phyloP scores from a whole-genome alignment of 1,140 invertebrate genomes.

The Polypedilum vanderplanki region DNA sequence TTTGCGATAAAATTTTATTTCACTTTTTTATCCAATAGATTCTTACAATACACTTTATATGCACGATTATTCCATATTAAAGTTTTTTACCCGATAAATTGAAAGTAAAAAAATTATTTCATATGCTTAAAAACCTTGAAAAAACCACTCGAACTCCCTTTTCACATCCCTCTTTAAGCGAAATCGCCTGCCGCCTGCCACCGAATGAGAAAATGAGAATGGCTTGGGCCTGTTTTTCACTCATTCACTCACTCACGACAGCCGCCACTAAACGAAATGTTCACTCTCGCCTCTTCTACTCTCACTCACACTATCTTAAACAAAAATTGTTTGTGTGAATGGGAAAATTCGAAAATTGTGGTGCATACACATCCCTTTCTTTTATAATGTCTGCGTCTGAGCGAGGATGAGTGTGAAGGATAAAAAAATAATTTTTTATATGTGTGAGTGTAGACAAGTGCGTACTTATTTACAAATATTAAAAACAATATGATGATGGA shows the following conservation, averaged over 20 bases:
- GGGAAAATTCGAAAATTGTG: constrained; percentile 3
- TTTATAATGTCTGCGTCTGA: background rate
- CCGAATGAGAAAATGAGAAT: background rate
- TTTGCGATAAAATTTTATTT: background rate
- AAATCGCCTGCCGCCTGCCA: constrained; percentile 21
- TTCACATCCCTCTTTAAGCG: background rate
- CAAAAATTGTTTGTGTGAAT: background rate
- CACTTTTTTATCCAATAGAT: background rate
- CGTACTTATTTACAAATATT: no score
- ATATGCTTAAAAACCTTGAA: constrained; percentile 3
- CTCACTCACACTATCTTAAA: background rate
- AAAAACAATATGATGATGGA: no score
- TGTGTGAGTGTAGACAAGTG: background rate
- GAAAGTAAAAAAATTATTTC: constrained; percentile 4
- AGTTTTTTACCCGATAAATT: background rate
- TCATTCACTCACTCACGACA: background rate
- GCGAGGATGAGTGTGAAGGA: background rate
- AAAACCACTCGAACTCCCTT: constrained; percentile 16
- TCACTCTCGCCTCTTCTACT: background rate
- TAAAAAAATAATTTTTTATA: no score
- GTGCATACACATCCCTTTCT: background rate
- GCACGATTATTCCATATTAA: background rate
- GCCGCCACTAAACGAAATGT: background rate
- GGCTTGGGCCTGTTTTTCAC: constrained; percentile 9
- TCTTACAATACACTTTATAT: background rate